Base-by-base conservation (phyloP, 2,888 invertebrate species). In the Acanthococcus lagerstroemiae region DNA sequence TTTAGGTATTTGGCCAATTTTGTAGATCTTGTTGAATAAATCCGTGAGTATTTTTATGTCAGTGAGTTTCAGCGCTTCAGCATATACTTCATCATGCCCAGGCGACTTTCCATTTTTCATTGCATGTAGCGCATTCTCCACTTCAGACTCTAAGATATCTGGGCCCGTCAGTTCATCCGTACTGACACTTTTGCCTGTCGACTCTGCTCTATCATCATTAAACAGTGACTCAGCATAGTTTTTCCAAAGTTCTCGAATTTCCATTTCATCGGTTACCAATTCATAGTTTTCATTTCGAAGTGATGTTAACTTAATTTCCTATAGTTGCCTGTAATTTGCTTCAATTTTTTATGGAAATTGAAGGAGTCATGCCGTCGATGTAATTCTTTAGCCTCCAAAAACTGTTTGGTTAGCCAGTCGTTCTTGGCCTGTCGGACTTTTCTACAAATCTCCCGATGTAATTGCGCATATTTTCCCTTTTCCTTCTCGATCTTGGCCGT, bases 261-360 rank as follows among this genome's bases (percentile, higher is more conserved):
- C 12, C 37, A 30, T 30, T 30, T 30, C 37, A 6, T 30, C 12
- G 37, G 12, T 30, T 12, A 30, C 37, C 37, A 30, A 30, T 12
- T 30, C 37, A 30, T 30, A 6, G 12, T 30, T 30, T 30, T 30
- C 37, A 30, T 30, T 30, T 6, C 37, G 37, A 9, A 30, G 37
- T 30, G 37, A 6, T 30, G 37, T 30, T 12, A 30, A 30, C 37
- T 30, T 30, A 12, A 12, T 30, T 30, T 30, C 37, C 37, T 30
- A 12, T 48, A 48, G 48, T 48, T 48, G n/a, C 48, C 48, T 6
- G 48, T 48, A n/a, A 48, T 48, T 48, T 48, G 48, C 17, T 48
- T 48, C 48, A 48, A n/a, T 48, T 48, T 48, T 48, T 48, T 48
- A 48, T 48, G 48, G 21, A 48, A 48, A 48, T 48, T 48, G 48